Conservation (phyloP, 1,140 invertebrate genomes). For the Chlorops oryzae region DNA sequence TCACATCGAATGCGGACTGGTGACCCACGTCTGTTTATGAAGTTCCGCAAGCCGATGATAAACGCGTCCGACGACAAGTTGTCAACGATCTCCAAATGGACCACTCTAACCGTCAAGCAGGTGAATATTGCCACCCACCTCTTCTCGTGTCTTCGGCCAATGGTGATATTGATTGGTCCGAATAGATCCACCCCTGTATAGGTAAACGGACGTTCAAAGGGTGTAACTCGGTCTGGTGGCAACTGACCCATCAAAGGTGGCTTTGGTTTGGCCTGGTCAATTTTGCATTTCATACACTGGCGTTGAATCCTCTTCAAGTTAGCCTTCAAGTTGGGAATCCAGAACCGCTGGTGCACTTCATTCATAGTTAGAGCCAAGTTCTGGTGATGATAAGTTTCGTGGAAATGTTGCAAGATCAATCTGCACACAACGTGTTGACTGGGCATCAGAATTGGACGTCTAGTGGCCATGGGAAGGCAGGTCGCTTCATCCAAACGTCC, state of each 20-base stretch:
- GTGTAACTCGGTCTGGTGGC: background rate
- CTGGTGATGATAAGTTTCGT: no score
- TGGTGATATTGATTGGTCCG: slow-evolving; percentile 14
- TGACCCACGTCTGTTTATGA: slow-evolving; percentile 23
- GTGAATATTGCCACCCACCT: slow-evolving; percentile 23
- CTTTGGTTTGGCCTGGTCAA: slow-evolving; percentile 11
- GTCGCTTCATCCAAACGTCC: no score
- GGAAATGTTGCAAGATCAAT: no score
- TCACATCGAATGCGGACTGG: slow-evolving; percentile 32
- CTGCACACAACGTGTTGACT: no score
- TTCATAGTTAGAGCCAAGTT: no score
- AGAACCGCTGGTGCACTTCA: no score
- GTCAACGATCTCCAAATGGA: slow-evolving; percentile 19
- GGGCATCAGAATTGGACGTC: no score
- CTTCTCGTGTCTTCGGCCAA: slow-evolving; percentile 20
- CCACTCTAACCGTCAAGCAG: slow-evolving; percentile 17
- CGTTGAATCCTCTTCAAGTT: background rate
- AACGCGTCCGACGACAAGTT: slow-evolving; percentile 12
- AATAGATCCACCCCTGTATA: slow-evolving; percentile 12
- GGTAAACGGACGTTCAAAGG: slow-evolving; percentile 8
- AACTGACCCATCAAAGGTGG: slow-evolving; percentile 4
- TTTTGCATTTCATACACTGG: background rate
- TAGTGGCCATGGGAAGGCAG: no score
- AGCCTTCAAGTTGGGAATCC: no score
- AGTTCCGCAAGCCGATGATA: slow-evolving; percentile 16